Conservation (phyloP, 2,797 vertebrate species). For the Enteromius anoplus region DNA sequence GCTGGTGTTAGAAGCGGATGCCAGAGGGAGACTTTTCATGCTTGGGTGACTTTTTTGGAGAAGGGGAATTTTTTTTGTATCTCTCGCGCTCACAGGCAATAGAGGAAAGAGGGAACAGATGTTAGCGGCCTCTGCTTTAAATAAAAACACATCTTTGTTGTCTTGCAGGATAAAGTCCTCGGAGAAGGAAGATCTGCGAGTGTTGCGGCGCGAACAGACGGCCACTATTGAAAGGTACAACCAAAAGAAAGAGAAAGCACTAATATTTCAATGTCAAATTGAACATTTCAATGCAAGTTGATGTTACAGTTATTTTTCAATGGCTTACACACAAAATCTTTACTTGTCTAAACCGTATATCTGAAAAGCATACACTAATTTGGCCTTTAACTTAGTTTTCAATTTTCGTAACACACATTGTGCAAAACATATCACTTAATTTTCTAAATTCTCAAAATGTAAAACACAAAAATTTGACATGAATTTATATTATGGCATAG, state of each 20-base stretch:
- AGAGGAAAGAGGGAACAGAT: constrained; percentile 47
- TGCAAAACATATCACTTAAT: no score
- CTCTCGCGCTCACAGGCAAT: constrained; percentile 8
- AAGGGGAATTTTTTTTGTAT: constrained; percentile 13
- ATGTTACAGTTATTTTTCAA: background rate
- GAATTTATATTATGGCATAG: no score
- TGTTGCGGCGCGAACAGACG: background rate
- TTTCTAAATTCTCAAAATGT: no score
- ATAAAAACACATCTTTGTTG: constrained; percentile 28
- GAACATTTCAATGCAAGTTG: background rate
- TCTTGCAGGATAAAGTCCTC: constrained; percentile 73
- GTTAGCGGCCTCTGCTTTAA: constrained; percentile 29
- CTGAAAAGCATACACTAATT: no score
- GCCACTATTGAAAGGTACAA: constrained; percentile 20
- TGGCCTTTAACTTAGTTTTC: no score
- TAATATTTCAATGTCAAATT: background rate
- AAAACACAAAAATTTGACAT: no score
- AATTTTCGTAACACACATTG: no score
- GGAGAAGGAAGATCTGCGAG: constrained; percentile 73
- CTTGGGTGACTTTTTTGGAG: constrained; percentile 34
- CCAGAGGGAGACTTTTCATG: constrained; percentile 25
- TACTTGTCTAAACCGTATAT: no score
- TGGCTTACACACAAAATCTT: no score
- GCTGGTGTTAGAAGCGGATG: constrained; percentile 32
- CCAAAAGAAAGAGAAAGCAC: background rate